These are phyloP conservation scores for Halictus quadricinctus DNA, from an alignment of 2,888 invertebrate genomes.

Conservation along the genomic window DNA sequence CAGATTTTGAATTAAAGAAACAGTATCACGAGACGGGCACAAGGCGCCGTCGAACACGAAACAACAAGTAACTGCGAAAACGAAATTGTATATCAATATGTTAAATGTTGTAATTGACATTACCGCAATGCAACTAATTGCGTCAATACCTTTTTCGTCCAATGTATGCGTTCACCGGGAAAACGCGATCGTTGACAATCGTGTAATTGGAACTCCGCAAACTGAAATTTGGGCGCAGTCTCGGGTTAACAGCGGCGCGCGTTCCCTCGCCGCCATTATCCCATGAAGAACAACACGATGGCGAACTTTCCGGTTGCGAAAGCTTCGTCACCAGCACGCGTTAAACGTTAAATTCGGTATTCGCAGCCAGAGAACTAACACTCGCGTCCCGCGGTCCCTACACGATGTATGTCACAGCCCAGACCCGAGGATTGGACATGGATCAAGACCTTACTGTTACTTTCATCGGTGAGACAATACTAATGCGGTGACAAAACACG, in stretches of 20 bases:
- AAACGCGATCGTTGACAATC: background rate
- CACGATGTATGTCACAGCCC: too few species aligned
- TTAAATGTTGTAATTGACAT: too few species aligned
- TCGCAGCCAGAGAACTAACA: conserved; percentile 15
- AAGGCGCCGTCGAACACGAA: background rate
- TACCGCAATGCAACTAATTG: too few species aligned
- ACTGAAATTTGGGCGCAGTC: conserved; percentile 14
- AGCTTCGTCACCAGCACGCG: conserved; percentile 27
- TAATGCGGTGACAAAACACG: too few species aligned
- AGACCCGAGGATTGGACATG: too few species aligned
- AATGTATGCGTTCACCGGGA: background rate
- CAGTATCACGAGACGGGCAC: background rate
- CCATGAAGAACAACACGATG: conserved; percentile 25
- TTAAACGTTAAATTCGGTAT: conserved; percentile 42
- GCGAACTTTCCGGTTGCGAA: conserved; percentile 44
- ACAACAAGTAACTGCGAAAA: too few species aligned
- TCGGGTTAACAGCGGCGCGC: too few species aligned
- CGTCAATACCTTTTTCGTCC: too few species aligned
- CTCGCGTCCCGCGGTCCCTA: background rate
- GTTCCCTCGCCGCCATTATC: too few species aligned
- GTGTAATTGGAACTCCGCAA: background rate
- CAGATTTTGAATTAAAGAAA: background rate
- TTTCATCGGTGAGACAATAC: too few species aligned
- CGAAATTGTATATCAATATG: too few species aligned
- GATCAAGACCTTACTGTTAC: too few species aligned